Evolutionary conservation across 2,888 invertebrate genomes (phyloP).

Genomic region (Ophioninae sp.): DNA sequence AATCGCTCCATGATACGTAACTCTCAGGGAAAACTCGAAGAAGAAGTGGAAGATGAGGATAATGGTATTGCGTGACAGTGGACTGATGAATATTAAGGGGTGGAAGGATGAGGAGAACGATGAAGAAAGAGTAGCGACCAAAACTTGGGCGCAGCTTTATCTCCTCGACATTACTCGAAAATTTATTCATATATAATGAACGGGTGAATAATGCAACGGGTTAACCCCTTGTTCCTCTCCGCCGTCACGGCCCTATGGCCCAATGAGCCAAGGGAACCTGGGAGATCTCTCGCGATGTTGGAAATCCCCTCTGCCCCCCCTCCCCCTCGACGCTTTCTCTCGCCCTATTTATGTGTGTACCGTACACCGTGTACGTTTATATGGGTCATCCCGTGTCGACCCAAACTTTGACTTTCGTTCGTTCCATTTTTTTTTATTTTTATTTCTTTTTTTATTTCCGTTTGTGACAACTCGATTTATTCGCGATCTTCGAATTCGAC

Average conservation of each 20-base stretch:
- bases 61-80: slow-evolving; percentile 81
- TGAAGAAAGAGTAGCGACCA: slow-evolving; percentile 67
- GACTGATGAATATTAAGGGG: slow-evolving; percentile 79
- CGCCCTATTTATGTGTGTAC: slow-evolving; percentile 19
- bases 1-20: slow-evolving; percentile 62
- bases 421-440: neutral
- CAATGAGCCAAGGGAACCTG: slow-evolving; percentile 68
- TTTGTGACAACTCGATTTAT: no score
- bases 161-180: slow-evolving; percentile 81
- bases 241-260: slow-evolving; percentile 67
- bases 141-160: slow-evolving; percentile 81
- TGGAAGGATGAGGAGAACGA: slow-evolving; percentile 52
- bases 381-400: slow-evolving; percentile 1
- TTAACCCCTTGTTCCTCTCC: slow-evolving; percentile 81
- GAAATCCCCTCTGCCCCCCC: slow-evolving; percentile 25
- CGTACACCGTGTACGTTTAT: neutral
- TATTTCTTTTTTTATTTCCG: no score
- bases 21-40: slow-evolving; percentile 74
- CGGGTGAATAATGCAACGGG: slow-evolving; percentile 79
- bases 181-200: slow-evolving; percentile 82
- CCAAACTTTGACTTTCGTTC: neutral
- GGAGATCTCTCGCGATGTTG: slow-evolving; percentile 59
- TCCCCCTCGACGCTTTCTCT: slow-evolving; percentile 41
- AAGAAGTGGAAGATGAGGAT: slow-evolving; percentile 72
- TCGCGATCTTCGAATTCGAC: neutral